Evolutionary conservation across 2,797 vertebrate species (phyloP).

Genomic region (Periparus ater): DNA sequence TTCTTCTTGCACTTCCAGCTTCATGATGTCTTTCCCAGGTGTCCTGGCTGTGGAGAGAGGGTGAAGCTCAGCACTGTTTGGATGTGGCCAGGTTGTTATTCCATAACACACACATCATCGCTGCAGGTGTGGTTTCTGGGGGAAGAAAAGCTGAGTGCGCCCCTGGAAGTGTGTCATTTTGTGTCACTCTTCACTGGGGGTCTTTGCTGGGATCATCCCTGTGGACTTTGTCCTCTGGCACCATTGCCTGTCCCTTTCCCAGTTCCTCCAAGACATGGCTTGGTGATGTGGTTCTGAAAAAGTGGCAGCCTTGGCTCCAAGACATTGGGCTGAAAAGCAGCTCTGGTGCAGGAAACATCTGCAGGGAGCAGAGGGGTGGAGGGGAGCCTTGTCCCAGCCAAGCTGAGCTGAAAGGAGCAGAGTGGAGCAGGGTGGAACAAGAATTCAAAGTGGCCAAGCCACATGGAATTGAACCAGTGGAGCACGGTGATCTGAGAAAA

Average conservation of each 20-base stretch:
- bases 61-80: accelerated
- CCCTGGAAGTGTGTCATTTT: neutral
- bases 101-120: accelerated
- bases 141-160: neutral
- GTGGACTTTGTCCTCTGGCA: neutral
- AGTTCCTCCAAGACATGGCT: neutral
- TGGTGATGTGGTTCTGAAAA: neutral
- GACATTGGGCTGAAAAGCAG: neutral
- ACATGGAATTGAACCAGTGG: neutral
- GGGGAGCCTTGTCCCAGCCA: neutral
- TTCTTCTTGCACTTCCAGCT: neutral
- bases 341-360: accelerated
- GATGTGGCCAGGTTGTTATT: neutral
- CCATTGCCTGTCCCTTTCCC: neutral
- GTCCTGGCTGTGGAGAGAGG: neutral
- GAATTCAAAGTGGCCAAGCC: neutral
- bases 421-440: neutral
- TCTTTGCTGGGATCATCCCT: neutral
- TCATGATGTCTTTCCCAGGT: neutral
- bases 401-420: neutral
- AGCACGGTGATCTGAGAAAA: accelerated
- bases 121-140: accelerated
- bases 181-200: neutral
- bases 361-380: accelerated
- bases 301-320: neutral